phyloP scores from a whole-genome alignment of 1,140 invertebrate species.

The Drosophila fuyamai region DNA sequence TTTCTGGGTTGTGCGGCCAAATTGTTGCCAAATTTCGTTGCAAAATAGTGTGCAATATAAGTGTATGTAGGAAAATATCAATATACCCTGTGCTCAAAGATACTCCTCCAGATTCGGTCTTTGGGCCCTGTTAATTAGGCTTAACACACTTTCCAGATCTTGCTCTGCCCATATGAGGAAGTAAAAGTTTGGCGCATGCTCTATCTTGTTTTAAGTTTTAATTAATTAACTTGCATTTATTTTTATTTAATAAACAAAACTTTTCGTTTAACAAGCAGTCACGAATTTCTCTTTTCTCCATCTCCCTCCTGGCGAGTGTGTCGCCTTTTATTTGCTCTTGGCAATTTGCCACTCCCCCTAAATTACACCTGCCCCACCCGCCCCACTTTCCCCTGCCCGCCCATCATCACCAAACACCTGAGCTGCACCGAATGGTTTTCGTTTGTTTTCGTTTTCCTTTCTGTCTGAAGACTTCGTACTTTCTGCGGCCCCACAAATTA shows the following conservation, averaged over 20 bases:
- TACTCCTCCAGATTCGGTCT: neutral
- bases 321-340: constrained; percentile 44
- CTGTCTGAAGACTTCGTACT: neutral
- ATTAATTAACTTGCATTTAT: constrained; percentile 81
- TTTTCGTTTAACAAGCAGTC: constrained; percentile 46
- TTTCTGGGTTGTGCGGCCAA: constrained; percentile 42
- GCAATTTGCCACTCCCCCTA: constrained; percentile 37
- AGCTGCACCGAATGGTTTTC: constrained; percentile 31
- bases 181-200: constrained; percentile 50
- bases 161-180: constrained; percentile 1
- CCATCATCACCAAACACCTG: constrained; percentile 5
- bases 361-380: constrained; percentile 7
- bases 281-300: constrained; percentile 4
- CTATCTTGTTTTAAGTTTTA: constrained; percentile 76
- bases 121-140: constrained; percentile 57
- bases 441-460: neutral
- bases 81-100: constrained; percentile 7
- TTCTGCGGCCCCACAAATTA: neutral
- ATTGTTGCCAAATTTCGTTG: constrained; percentile 57
- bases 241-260: constrained; percentile 80
- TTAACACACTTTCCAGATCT: constrained; percentile 28
- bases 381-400: constrained; percentile 3
- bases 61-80: constrained; percentile 26
- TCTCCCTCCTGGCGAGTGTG: constrained; percentile 5
- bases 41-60: constrained; percentile 8